These are phyloP conservation scores for Elgonia sp. DNA, from an alignment of 2,888 invertebrate genomes.

Conservation along the genomic window DNA sequence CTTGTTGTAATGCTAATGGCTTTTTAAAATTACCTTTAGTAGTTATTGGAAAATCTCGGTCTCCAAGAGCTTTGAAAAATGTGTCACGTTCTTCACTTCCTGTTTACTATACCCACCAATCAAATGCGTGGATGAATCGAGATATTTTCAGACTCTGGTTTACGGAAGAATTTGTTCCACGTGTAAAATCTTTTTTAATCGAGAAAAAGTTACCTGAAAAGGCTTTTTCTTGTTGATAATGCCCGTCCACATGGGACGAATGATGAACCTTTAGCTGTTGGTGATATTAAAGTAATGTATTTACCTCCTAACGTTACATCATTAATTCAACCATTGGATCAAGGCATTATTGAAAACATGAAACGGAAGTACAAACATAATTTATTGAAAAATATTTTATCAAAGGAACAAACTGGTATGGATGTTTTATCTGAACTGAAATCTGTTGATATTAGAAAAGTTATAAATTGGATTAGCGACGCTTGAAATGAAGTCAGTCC, in stretches of 20 bases:
- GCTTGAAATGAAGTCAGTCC: constrained; percentile 25
- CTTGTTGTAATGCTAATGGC: no score
- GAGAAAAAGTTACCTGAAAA: no score
- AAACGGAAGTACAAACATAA: constrained; percentile 33
- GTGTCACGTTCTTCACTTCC: background rate
- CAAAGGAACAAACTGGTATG: background rate
- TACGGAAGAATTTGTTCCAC: background rate
- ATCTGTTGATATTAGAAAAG: constrained; percentile 21
- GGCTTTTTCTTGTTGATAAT: background rate
- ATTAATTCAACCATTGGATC: constrained; percentile 41
- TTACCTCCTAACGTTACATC: constrained; percentile 48
- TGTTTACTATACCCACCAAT: constrained; percentile 74
- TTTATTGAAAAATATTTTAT: constrained; percentile 19
- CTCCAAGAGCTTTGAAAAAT: constrained; percentile 71
- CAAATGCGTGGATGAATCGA: constrained; percentile 77
- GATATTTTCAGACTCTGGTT: constrained; percentile 26
- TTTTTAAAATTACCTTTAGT: no score
- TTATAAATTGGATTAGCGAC: constrained; percentile 26
- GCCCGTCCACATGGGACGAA: constrained; percentile 7
- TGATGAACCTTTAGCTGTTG: background rate
- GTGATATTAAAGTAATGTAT: constrained; percentile 13
- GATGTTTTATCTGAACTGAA: constrained; percentile 8
- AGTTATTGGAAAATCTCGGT: constrained; percentile 68
- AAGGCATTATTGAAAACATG: constrained; percentile 50
- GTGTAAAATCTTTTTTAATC: no score